Evolutionary conservation across 1,140 invertebrate species (phyloP), one percentile per base, ranked within the genome.

Genomic region (Mactra quadrangularis): DNA sequence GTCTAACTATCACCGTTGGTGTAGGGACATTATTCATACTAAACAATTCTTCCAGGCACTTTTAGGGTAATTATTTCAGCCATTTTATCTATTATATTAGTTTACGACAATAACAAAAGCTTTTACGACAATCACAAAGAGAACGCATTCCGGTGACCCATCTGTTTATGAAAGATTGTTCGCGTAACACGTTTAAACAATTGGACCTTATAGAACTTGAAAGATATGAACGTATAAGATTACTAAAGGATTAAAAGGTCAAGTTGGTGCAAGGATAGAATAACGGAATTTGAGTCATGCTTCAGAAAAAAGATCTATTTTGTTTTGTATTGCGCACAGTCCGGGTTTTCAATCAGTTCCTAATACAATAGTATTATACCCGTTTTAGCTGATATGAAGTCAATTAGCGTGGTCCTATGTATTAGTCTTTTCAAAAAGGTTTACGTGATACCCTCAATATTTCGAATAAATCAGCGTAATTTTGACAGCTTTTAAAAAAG

Each of bases 321-420:
- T 55, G 33, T 59, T 29, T 62, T 41, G 64, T 52, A 50, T 71
- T 41, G 29, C 45, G 45, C 52, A 70, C 66, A 70, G 77, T 71
- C 77, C 57, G 35, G 47, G 31, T 22, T 70, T 47, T 47, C 76
- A 53, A 64, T 66, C 60, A 66, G 22, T 47, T 27, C n/a, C n/a
- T 50, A 31, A 25, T 60, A 81, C 77, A 81, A 81, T 81, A 60
- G 27, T 41, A 81, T 81, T 81, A 81, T 81, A 68, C 38, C 22
- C n/a, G 62, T 29, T 70, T 60, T 45, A 52, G 60, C 55, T 71
- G 66, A 71, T 70, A 57, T 59, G 47, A 81, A 71, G 77, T 70
- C 77, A 81, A 81, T 81, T 81, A 81, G 77, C 60, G 77, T 71
- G 77, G 66, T n/a, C 29, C 25, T 33, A 59, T 19, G 38, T 19